These are phyloP conservation scores for Himalopsyche tibetana DNA, from an alignment of 2,888 invertebrate species.

Conservation along the genomic window DNA sequence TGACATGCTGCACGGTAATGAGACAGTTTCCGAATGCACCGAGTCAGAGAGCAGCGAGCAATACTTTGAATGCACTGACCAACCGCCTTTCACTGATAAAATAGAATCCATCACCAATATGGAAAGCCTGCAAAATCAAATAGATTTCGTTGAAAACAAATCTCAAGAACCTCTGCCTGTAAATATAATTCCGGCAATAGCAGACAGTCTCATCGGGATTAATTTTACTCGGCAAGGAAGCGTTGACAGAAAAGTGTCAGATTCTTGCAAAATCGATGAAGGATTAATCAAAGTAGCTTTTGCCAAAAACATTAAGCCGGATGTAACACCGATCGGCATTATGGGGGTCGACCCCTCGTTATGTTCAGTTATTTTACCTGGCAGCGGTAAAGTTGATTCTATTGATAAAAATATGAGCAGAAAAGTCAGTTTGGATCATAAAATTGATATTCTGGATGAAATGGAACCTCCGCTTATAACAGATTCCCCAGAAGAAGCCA, in stretches of 20 bases:
- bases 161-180: conserved; percentile 69
- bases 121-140: conserved; percentile 69
- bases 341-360: neutral
- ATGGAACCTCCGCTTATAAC: conserved; percentile 76
- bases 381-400: conserved; percentile 42
- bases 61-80: conserved; percentile 75
- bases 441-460: conserved; percentile 76
- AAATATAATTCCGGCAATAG: conserved; percentile 52
- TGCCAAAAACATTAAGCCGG: conserved; percentile 61
- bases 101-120: conserved; percentile 71
- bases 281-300: conserved; percentile 63
- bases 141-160: conserved; percentile 70
- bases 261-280: conserved; percentile 63
- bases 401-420: conserved; percentile 66
- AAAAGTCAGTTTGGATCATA: conserved; percentile 74
- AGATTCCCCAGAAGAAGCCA: conserved; percentile 70
- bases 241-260: conserved; percentile 62
- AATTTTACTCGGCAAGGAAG: conserved; percentile 55
- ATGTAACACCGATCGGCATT: conserved; percentile 26
- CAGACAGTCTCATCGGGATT: conserved; percentile 53
- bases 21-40: conserved; percentile 76
- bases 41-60: conserved; percentile 77
- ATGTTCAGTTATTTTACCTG: conserved; percentile 11
- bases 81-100: conserved; percentile 71
- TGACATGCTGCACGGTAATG: conserved; percentile 70